Evolutionary conservation across 2,888 invertebrate species (phyloP).

Genomic region (Yponomeuta cagnagella): DNA sequence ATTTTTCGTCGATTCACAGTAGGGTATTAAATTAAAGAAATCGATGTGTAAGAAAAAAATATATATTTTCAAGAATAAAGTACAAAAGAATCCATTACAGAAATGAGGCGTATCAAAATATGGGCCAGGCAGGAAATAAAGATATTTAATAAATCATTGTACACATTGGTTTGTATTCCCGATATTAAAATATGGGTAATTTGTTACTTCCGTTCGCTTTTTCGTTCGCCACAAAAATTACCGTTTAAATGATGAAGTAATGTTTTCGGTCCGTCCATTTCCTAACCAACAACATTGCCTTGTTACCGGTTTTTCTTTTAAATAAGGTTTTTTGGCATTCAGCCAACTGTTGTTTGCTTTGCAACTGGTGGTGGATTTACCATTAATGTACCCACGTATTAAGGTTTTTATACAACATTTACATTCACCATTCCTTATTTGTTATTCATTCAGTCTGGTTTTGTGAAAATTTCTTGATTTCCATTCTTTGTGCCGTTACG

Average conservation of each 20-base stretch:
- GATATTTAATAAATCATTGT: conserved; percentile 1
- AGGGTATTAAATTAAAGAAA: too few species aligned
- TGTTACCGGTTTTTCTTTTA: conserved; percentile 59
- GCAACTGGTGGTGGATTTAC: conserved; percentile 68
- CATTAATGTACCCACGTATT: conserved; percentile 47
- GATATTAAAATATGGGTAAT: neutral
- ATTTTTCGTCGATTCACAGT: too few species aligned
- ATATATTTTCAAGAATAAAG: neutral
- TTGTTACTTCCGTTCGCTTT: neutral
- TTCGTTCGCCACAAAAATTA: neutral
- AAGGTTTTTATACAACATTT: conserved; percentile 49
- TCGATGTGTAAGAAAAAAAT: neutral
- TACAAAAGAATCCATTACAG: neutral
- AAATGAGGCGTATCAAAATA: neutral
- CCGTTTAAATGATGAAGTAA: neutral
- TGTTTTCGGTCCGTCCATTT: conserved; percentile 6
- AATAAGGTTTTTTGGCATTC: conserved; percentile 57
- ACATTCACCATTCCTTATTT: conserved; percentile 23
- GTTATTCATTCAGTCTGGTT: neutral
- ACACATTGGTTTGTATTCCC: neutral
- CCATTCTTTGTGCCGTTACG: neutral
- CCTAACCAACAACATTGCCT: conserved; percentile 48
- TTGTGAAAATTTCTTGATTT: neutral
- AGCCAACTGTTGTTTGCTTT: conserved; percentile 48
- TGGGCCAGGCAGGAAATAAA: neutral